Evolutionary conservation across 2,113 vertebrate species (phyloP), one percentile per base, ranked within the genome.

Genomic region (Capricornis sumatraensis): DNA sequence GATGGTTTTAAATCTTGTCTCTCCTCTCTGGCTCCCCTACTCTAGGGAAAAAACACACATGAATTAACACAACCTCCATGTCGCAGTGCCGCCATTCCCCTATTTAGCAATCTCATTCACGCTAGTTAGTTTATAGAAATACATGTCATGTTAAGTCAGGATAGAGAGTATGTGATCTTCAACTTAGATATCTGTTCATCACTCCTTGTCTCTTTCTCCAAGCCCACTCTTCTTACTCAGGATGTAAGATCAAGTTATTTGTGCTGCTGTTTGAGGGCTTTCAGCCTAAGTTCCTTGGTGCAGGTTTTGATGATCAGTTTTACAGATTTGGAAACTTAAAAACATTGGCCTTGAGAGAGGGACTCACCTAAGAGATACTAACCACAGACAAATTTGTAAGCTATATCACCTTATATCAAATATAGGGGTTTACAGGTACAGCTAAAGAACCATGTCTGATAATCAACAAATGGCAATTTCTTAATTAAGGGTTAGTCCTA

Each of bases 251-350:
- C 40, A 40, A 85, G 43, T 58, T 81, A 50, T 81, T 71, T 90
- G 27, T 40, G 45, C 3, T 81, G n/a, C 83, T 82, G 13, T 52
- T 45, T 89, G 52, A 43, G 25, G 2, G 40, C 36, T 94, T 84
- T 93, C 89, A 79, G 76, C 30, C 93, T 78, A 82, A 92, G 7
- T 15, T 89, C 15, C 43, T 79, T 89, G 71, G 33, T 2, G 0
- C 36, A 28, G 15, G 27, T 94, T 84, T 94, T 76, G 52, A 87
- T 74, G 1, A 60, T 76, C 28, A n/a, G 36, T 91, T 93, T 95
- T 83, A 76, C 3, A 85, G 28, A 64, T 40, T 78, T 43, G 60
- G 64, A 74, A 81, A 94, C 7, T 55, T 3, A 9, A 78, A 82
- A 47, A 36, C 76, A 36, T 47, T 97, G 13, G 86, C 8, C 2